These are phyloP conservation scores for Paracentrotus lividus DNA, from an alignment of 53 echinoderm and acorn worm genomes.

Conservation along the genomic window DNA sequence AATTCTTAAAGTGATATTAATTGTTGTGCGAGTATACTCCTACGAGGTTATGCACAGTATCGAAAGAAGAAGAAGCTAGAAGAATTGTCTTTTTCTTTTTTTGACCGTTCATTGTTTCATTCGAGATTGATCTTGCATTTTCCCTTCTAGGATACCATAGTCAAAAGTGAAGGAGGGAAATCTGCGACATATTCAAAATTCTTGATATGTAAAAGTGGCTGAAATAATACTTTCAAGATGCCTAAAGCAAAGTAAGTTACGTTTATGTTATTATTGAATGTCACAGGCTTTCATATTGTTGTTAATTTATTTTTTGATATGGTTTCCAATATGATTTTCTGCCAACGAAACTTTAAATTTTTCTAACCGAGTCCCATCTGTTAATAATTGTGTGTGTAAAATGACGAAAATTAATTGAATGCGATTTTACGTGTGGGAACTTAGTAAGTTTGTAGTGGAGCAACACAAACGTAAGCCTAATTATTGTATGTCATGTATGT, in stretches of 20 bases:
- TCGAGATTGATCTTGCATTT: not conserved
- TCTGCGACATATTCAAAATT: not conserved
- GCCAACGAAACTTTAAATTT: not conserved
- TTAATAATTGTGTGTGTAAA: not conserved
- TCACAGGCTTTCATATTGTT: not conserved
- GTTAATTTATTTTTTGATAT: not conserved
- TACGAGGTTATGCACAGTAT: too few species aligned
- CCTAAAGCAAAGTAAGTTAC: conserved; percentile 52
- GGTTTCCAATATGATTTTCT: not conserved
- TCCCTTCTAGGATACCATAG: not conserved
- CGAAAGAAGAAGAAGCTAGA: too few species aligned
- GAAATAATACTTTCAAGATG: not conserved
- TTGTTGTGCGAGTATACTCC: too few species aligned
- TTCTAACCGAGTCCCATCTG: conserved; percentile 4
- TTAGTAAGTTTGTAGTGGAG: too few species aligned
- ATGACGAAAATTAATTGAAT: too few species aligned
- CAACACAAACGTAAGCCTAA: too few species aligned
- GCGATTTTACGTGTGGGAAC: too few species aligned
- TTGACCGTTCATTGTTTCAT: not conserved
- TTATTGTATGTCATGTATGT: too few species aligned
- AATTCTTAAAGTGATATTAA: too few species aligned
- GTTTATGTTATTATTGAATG: not conserved
- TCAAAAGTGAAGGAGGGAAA: conserved; percentile 19
- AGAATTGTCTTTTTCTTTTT: too few species aligned
- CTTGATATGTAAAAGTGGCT: conserved; percentile 21